phyloP scores from a whole-genome alignment of 1,140 invertebrate genomes.

The Riptortus pedestris region DNA sequence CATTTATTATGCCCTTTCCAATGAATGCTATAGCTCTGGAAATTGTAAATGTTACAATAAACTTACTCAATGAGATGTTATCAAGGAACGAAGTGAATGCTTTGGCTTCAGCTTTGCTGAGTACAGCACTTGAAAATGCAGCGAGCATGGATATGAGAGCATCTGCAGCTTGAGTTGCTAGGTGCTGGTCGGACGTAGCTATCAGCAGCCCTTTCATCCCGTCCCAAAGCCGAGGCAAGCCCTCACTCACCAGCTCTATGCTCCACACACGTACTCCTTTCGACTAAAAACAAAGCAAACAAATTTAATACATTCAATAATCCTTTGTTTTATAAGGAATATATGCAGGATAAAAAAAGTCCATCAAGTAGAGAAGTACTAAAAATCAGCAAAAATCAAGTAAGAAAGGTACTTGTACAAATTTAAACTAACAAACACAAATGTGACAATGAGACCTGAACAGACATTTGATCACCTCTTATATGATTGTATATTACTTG shows the following conservation, averaged over 20 bases:
- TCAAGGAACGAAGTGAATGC: background rate
- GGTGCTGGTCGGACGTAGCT: background rate
- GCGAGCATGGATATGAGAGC: background rate
- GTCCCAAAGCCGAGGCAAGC: background rate
- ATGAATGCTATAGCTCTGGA: too few species aligned
- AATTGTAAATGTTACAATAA: too few species aligned
- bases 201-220: background rate
- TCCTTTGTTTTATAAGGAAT: too few species aligned
- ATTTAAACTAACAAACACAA: too few species aligned
- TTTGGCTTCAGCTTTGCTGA: background rate
- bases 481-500: too few species aligned
- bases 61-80: background rate
- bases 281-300: background rate
- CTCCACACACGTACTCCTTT: background rate
- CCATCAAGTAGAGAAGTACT: too few species aligned
- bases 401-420: too few species aligned
- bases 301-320: background rate
- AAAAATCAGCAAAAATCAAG: too few species aligned
- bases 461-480: too few species aligned
- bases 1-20: too few species aligned
- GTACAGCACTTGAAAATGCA: background rate
- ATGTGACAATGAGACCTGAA: too few species aligned
- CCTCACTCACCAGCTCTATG: background rate
- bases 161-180: background rate
- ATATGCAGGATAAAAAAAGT: too few species aligned